phyloP scores from a whole-genome alignment of 2,113 vertebrate species.

The Nycticebus coucang region DNA sequence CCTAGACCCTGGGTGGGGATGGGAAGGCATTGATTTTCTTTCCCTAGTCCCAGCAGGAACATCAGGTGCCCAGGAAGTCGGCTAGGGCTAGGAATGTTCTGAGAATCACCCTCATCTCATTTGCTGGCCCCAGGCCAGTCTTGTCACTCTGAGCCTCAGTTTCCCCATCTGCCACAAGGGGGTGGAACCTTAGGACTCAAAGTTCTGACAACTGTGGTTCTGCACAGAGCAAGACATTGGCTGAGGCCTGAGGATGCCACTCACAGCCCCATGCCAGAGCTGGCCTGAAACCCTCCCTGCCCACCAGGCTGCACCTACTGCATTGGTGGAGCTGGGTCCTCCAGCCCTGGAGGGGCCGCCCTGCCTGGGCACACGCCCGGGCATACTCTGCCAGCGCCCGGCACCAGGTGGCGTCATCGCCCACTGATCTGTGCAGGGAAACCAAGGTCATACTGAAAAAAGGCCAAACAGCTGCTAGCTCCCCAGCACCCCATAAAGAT shows the following conservation, averaged over 20 bases:
- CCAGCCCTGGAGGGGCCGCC: slow-evolving; percentile 92
- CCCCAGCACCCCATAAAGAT: background rate
- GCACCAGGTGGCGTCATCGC: slow-evolving; percentile 90
- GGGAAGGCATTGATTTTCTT: background rate
- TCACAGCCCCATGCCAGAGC: background rate
- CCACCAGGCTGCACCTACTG: slow-evolving; percentile 84
- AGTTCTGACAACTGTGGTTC: background rate
- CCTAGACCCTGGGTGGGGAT: too few species aligned
- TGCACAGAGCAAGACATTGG: background rate
- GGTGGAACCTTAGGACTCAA: background rate
- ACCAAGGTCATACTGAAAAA: background rate
- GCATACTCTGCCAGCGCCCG: slow-evolving; percentile 94
- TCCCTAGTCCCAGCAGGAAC: background rate
- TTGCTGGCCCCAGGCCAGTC: background rate
- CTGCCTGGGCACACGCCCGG: slow-evolving; percentile 94
- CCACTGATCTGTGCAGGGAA: slow-evolving; percentile 88
- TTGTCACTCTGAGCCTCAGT: background rate
- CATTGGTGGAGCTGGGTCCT: slow-evolving; percentile 90
- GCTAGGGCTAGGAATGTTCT: background rate
- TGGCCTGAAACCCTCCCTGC: background rate
- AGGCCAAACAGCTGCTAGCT: background rate
- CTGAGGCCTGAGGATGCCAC: background rate
- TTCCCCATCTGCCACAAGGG: background rate
- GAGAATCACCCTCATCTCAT: background rate
- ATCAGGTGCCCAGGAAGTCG: background rate